phyloP scores from a whole-genome alignment of 2,888 invertebrate genomes.

The Minunthozetes semirufus region DNA sequence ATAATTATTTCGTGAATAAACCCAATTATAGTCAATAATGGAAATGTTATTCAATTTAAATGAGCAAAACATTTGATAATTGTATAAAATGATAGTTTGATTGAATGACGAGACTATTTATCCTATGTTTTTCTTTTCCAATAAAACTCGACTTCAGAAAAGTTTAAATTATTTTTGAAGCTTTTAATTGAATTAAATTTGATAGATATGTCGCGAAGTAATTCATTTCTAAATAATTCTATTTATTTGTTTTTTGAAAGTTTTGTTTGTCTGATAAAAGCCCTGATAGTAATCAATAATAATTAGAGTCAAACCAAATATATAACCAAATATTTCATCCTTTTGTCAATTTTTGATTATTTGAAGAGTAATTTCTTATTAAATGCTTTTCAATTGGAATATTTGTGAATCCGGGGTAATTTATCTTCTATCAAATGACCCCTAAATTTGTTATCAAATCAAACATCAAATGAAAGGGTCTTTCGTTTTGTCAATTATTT shows the following conservation, averaged over 20 bases:
- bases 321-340: not conserved
- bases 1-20: not conserved
- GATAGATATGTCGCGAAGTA: not conserved
- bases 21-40: not conserved
- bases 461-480: no score
- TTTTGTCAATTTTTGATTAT: no score
- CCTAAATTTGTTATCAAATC: no score
- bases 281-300: constrained; percentile 10
- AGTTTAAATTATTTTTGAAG: not conserved
- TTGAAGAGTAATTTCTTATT: no score
- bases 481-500: no score
- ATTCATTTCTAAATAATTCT: not conserved
- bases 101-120: not conserved
- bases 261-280: not conserved
- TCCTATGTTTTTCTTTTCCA: no score
- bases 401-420: no score
- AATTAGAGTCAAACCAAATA: not conserved
- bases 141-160: no score
- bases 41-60: no score
- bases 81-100: not conserved
- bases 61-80: not conserved
- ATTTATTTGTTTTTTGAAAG: not conserved
- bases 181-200: not conserved
- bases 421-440: no score
- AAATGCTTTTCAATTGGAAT: no score